Evolutionary conservation across 2,113 vertebrate species (phyloP).

Genomic region (Fulica atra): DNA sequence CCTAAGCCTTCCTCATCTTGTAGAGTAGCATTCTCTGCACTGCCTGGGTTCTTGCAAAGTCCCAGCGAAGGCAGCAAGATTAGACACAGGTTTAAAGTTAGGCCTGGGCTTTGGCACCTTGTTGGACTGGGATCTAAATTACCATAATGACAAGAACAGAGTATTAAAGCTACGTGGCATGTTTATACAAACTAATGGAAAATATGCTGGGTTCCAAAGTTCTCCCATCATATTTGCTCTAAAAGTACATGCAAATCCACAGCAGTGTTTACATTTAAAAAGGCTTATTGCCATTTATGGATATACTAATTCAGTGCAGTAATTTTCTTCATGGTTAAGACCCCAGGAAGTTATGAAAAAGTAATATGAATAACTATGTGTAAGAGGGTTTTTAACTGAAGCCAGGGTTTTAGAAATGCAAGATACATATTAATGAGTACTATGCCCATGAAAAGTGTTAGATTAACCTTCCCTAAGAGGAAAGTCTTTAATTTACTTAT

Average conservation of each 20-base stretch:
- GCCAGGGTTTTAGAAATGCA: background rate
- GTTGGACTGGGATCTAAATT: background rate
- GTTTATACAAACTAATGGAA: background rate
- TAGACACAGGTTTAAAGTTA: background rate
- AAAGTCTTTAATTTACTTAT: background rate
- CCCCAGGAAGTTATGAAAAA: background rate
- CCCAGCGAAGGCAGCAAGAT: background rate
- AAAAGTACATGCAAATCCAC: background rate
- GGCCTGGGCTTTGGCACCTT: background rate
- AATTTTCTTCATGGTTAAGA: slow-evolving; percentile 9
- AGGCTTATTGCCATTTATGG: background rate
- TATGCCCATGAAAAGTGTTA: background rate
- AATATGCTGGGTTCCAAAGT: background rate
- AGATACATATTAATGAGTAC: background rate
- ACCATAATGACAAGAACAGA: background rate
- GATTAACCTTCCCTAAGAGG: background rate
- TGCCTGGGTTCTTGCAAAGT: background rate
- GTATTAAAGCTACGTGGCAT: background rate
- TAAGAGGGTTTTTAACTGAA: background rate
- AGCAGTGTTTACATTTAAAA: background rate
- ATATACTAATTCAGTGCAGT: background rate
- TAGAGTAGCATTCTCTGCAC: background rate
- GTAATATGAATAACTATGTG: background rate
- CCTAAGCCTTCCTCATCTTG: background rate
- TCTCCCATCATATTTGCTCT: background rate